A percentile compares a stretch with the other conserved stretches of the same genome.
Evolutionary conservation across 2,888 invertebrate species (phyloP).

Genomic region (Tetheella fluctuosa): DNA sequence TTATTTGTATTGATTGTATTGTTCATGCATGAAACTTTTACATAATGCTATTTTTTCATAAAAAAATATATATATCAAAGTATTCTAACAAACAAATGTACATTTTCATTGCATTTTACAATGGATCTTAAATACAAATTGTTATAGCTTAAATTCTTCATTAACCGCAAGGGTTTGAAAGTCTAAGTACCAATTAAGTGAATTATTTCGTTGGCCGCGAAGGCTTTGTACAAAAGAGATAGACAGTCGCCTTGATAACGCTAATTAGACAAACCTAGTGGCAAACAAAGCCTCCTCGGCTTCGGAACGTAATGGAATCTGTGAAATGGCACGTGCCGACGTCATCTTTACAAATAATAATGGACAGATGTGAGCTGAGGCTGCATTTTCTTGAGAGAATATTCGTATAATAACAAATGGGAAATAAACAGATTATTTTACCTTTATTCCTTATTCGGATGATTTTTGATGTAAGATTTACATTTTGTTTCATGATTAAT

Average conservation of each 20-base stretch:
- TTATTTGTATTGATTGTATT: too few species aligned
- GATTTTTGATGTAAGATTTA: background rate
- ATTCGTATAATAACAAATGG: constrained; percentile 12
- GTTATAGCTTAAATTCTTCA: constrained; percentile 31
- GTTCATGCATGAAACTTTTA: too few species aligned
- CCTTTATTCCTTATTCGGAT: constrained; percentile 10
- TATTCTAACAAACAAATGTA: background rate
- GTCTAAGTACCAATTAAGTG: constrained; percentile 46
- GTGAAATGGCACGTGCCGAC: constrained; percentile 41
- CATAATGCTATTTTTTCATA: too few species aligned
- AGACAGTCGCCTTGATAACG: constrained; percentile 49
- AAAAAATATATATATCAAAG: too few species aligned
- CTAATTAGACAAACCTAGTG: constrained; percentile 60
- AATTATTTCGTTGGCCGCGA: constrained; percentile 46
- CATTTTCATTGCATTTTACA: background rate
- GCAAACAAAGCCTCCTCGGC: constrained; percentile 49
- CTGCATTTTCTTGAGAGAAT: constrained; percentile 22
- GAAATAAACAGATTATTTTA: constrained; percentile 15
- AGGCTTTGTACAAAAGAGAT: constrained; percentile 36
- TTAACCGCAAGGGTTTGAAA: constrained; percentile 30
- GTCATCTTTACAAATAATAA: constrained; percentile 40
- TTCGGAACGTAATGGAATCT: constrained; percentile 43
- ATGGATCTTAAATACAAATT: background rate
- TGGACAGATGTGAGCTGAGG: constrained; percentile 36
- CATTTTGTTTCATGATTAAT: background rate